Conservation (phyloP, 2,888 invertebrate species). For the Eupelmus urozonus region DNA sequence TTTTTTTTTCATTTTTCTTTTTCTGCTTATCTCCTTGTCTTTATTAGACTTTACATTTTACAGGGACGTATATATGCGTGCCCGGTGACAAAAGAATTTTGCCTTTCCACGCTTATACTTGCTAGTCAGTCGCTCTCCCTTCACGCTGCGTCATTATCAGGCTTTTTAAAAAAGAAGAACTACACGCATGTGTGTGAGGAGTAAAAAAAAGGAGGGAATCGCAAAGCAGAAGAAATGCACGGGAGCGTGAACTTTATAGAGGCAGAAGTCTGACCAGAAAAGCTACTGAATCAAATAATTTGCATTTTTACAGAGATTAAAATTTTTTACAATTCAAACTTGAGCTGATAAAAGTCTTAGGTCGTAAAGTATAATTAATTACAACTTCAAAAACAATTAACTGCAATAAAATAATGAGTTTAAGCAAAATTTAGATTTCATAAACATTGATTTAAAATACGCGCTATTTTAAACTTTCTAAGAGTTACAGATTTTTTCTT, state of each 20-base stretch:
- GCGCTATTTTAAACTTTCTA: no score
- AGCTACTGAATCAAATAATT: neutral
- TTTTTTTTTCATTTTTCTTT: neutral
- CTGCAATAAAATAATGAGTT: neutral
- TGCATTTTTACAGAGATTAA: neutral
- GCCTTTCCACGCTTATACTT: constrained; percentile 13
- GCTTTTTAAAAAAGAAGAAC: constrained; percentile 26
- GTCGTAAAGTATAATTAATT: neutral
- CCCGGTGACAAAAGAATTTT: constrained; percentile 31
- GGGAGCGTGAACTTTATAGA: constrained; percentile 1
- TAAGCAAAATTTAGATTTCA: no score
- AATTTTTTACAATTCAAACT: constrained; percentile 1
- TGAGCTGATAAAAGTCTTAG: neutral
- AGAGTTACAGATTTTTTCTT: neutral
- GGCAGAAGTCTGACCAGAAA: neutral
- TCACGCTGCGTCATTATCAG: constrained; percentile 28
- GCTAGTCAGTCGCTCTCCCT: constrained; percentile 3
- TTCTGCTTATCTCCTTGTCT: constrained; percentile 8
- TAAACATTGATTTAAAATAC: no score
- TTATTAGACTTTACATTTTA: constrained; percentile 46
- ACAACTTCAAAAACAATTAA: neutral
- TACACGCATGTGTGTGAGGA: neutral
- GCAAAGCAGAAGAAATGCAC: constrained; percentile 16
- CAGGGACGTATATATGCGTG: neutral
- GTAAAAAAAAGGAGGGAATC: constrained; percentile 6